Conservation (phyloP, 2,888 invertebrate species). For the Pachycephus smyrnensis region DNA sequence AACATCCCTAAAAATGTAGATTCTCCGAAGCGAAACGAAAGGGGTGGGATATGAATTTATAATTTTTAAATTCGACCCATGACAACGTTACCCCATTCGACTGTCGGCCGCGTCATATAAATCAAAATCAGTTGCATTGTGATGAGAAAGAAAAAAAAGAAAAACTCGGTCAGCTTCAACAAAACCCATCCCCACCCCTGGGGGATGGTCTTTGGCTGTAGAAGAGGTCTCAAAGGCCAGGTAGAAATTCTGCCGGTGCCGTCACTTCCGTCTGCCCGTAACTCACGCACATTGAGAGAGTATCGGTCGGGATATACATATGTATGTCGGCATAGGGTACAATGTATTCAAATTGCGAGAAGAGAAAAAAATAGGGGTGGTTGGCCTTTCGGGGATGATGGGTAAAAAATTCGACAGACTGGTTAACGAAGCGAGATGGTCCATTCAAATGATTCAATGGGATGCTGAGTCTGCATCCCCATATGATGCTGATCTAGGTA, state of each 20-base stretch:
- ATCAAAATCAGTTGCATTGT: constrained; percentile 67
- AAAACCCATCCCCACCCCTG: constrained; percentile 45
- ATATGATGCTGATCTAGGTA: not conserved
- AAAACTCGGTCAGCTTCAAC: constrained; percentile 65
- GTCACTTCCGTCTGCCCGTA: constrained; percentile 1
- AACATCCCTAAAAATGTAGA: constrained; percentile 38
- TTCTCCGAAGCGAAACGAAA: constrained; percentile 49
- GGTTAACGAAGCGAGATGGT: constrained; percentile 68
- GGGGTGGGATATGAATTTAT: constrained; percentile 61
- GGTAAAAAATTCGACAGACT: constrained; percentile 66
- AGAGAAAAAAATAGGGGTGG: constrained; percentile 49
- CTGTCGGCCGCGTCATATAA: constrained; percentile 65
- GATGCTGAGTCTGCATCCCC: constrained; percentile 18
- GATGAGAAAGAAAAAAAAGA: constrained; percentile 36
- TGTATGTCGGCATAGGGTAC: constrained; percentile 64
- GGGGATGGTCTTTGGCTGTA: constrained; percentile 24
- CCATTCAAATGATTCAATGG: constrained; percentile 67
- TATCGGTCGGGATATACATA: constrained; percentile 64
- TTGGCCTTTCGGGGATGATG: constrained; percentile 60
- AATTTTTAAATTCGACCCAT: constrained; percentile 57
- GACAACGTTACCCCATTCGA: constrained; percentile 37
- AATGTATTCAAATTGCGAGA: constrained; percentile 66
- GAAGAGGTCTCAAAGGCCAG: constrained; percentile 39
- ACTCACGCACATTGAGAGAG: constrained; percentile 34
- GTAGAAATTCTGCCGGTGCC: constrained; percentile 50